Evolutionary conservation across 2,797 vertebrate genomes (phyloP), one percentile per base, ranked within the genome.

Genomic region (Sphaeramia orbicularis): DNA sequence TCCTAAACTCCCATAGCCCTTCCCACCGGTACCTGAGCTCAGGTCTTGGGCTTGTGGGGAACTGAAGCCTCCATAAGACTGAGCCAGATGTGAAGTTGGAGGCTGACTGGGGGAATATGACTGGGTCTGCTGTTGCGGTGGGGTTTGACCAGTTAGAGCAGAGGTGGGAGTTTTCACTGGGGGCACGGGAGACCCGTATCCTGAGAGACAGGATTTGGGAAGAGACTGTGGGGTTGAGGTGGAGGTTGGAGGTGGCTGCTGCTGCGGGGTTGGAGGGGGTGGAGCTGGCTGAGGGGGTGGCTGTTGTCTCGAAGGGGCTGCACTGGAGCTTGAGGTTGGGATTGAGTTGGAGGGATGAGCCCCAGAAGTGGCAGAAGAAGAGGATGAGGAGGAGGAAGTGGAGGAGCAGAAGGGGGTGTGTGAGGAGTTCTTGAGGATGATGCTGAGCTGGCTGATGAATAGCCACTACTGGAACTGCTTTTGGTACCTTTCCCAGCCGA

Each of bases 11-110:
- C 94, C 93, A 36, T 94, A 95, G 51, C 90, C 93, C 84, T 95
- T 94, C 7, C 89, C 90, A 35, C 90, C 89, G 14, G 91, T 89
- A 67, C 88, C 93, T 71, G 90, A 95, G 62, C 94, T 96, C 78
- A 97, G 86, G 83, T 97, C 96, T 86, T 97, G 96, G 15, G 96
- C 94, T 83, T 96, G 96, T 38, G 95, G 95, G 18, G 95, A 96
- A 85, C 93, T 96, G 65, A 97, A 98, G 63, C 95, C 95, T 37
- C 94, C 93, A 1, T 95, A 95, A 19, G 94, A 89, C 81, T 94
- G 94, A 90, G 93, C 70, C 78, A 95, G 65, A 77, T 94, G 94
- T 65, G 94, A 87, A 36, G 96, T 71, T 12, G 94, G 94, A 2
- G 93, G 92, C 67, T 96, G 92, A 78, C 89, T 94, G 16, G 94